Evolutionary conservation across 2,888 invertebrate genomes (phyloP), one percentile per base, ranked within the genome.

Genomic region (Drosophila tanythrix): DNA sequence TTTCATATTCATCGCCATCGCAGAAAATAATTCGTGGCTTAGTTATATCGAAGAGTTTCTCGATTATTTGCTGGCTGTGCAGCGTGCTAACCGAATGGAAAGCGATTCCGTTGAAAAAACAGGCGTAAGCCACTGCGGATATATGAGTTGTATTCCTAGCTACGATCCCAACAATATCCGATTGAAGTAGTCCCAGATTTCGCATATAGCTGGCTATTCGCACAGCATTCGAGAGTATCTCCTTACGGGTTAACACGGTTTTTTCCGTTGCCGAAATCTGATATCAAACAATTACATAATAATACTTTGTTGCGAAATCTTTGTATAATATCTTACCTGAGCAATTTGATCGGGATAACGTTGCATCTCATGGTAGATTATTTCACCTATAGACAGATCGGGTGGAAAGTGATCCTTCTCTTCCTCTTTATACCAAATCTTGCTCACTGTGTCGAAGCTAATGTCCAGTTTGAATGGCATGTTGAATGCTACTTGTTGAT

Each of bases 81-180:
- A 55, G 46, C 29, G 73, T 43, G 65, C 81, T 83, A 18, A 90
- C 48, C 0, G 84, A 50, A 60, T 83, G 87, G 4, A 86, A 69
- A 8, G 82, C 64, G 2, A 70, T 71, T 11, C 86, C 86, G 50
- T 79, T 76, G 18, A 79, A 60, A 40, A 85, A 74, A 4, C 75
- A 74, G 4, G 68, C 88, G 27, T 81, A 75, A 0, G 79, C 82
- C 29, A 86, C 48, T 2, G 89, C 79, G 1, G 83, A 77, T 6
- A 89, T 36, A 33, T 76, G 60, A 10, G 80, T 79, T 7, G 80
- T 74, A 58, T 90, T 89, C 7, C 72, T 62, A 0, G 81, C 84
- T 7, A 86, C 66, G 15, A 88, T 69, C 10, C 87, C 87, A 27
- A 88, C 74, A 31, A 87, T 67, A 61, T 89, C 87, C 10, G 79